Evolutionary conservation across 92 coral and sea anemone genomes (phyloP).

Genomic region (Epizoanthus fatuus): DNA sequence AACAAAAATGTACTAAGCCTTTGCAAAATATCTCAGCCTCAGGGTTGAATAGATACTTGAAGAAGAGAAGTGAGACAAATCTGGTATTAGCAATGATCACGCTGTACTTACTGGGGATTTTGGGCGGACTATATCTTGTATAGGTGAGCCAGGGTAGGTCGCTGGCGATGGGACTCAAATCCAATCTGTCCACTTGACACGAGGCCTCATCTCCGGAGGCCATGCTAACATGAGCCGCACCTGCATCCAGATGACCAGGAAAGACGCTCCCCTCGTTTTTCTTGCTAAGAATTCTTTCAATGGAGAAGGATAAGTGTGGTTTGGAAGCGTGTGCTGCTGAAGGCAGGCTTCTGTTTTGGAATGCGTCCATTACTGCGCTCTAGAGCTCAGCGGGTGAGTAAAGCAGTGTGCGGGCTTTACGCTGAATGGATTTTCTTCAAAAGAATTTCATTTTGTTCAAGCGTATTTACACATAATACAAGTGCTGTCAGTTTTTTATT

Average conservation of each 20-base stretch:
- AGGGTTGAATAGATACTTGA: conserved; percentile 2
- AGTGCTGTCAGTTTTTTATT: conserved; percentile 73
- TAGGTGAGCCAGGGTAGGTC: conserved; percentile 90
- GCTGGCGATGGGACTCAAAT: background rate
- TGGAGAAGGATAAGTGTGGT: conserved; percentile 53
- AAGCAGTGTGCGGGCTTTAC: conserved; percentile 41
- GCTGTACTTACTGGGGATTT: conserved; percentile 92
- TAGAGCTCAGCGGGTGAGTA: conserved; percentile 14
- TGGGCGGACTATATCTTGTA: conserved; percentile 97
- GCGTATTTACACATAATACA: conserved; percentile 81
- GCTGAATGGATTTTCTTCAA: conserved; percentile 70
- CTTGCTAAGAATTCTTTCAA: conserved; percentile 58
- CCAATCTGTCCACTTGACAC: background rate
- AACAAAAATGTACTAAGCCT: background rate
- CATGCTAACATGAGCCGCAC: background rate
- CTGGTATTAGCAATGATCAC: background rate
- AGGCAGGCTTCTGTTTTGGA: background rate
- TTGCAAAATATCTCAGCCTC: background rate
- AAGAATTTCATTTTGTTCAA: conserved; percentile 74
- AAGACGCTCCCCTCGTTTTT: conserved; percentile 33
- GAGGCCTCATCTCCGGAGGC: conserved; percentile 7
- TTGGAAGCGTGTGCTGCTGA: background rate
- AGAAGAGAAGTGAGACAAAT: background rate
- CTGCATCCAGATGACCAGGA: conserved; percentile 12
- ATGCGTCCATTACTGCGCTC: conserved; percentile 26